Evolutionary conservation across 2,888 invertebrate genomes (phyloP).

Genomic region (Ormia ochracea): DNA sequence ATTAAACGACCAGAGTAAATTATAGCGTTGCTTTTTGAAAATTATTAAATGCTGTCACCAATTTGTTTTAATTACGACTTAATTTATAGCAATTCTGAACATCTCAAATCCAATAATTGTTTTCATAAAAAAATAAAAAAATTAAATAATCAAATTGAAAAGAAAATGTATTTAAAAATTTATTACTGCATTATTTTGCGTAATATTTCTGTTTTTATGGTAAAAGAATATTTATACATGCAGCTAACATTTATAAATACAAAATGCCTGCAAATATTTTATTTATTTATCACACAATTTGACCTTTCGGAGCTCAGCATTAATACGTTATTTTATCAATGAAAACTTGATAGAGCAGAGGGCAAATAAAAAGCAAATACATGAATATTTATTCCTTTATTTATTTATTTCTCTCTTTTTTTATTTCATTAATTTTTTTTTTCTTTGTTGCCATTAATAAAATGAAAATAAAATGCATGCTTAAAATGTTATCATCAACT

Average conservation of each 20-base stretch:
- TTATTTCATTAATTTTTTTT: too few species aligned
- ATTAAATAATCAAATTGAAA: constrained; percentile 2
- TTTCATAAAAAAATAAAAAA: neutral
- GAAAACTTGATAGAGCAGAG: neutral
- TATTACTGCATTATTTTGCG: neutral
- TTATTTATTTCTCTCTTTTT: too few species aligned
- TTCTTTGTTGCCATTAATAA: constrained; percentile 7
- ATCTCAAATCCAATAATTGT: neutral
- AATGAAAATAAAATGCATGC: constrained; percentile 12
- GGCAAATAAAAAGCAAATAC: neutral
- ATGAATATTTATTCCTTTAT: constrained; percentile 23
- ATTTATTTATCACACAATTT: constrained; percentile 21
- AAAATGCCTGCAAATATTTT: constrained; percentile 2
- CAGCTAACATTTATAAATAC: neutral
- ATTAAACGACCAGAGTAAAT: too few species aligned
- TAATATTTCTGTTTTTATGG: too few species aligned
- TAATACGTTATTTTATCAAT: constrained; percentile 12
- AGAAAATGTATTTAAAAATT: neutral
- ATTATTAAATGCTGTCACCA: neutral
- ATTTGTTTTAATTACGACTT: neutral
- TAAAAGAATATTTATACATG: neutral
- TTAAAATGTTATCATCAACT: constrained; percentile 19
- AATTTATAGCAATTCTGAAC: neutral
- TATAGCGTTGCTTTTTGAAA: neutral
- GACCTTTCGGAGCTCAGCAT: constrained; percentile 16